Evolutionary conservation across 2,888 invertebrate species (phyloP).

Genomic region (Orchesella flavescens): DNA sequence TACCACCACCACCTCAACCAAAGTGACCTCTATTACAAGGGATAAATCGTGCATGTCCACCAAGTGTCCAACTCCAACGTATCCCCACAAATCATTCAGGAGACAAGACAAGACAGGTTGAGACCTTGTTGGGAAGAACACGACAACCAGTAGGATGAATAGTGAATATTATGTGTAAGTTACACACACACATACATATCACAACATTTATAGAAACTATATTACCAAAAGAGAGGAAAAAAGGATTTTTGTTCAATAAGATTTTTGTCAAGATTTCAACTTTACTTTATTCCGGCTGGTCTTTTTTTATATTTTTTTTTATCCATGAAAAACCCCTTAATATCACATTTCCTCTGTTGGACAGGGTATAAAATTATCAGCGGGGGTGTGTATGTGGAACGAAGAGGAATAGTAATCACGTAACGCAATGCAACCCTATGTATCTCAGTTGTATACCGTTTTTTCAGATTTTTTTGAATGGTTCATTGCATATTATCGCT

Average conservation of each 20-base stretch:
- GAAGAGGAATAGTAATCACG: not conserved
- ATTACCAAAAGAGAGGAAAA: constrained; percentile 58
- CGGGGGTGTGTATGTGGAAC: constrained; percentile 68
- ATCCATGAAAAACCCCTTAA: constrained; percentile 51
- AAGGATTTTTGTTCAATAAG: constrained; percentile 72
- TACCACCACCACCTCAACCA: not conserved
- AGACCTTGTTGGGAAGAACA: constrained; percentile 9
- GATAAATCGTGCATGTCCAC: constrained; percentile 11
- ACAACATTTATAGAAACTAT: too few species aligned
- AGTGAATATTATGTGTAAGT: too few species aligned
- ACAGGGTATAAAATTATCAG: constrained; percentile 71
- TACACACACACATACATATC: not conserved
- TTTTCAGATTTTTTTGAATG: constrained; percentile 19
- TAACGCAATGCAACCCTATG: not conserved
- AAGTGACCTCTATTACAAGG: constrained; percentile 21
- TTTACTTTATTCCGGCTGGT: constrained; percentile 1
- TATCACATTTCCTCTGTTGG: constrained; percentile 72
- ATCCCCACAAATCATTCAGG: constrained; percentile 71
- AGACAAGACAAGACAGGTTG: constrained; percentile 44
- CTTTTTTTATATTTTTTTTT: not conserved
- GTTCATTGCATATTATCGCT: constrained; percentile 20
- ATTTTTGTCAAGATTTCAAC: constrained; percentile 71
- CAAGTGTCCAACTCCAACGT: constrained; percentile 33
- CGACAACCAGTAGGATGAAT: too few species aligned
- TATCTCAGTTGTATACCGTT: not conserved